phyloP scores from a whole-genome alignment of 2,888 invertebrate species.

The Macaria notata region DNA sequence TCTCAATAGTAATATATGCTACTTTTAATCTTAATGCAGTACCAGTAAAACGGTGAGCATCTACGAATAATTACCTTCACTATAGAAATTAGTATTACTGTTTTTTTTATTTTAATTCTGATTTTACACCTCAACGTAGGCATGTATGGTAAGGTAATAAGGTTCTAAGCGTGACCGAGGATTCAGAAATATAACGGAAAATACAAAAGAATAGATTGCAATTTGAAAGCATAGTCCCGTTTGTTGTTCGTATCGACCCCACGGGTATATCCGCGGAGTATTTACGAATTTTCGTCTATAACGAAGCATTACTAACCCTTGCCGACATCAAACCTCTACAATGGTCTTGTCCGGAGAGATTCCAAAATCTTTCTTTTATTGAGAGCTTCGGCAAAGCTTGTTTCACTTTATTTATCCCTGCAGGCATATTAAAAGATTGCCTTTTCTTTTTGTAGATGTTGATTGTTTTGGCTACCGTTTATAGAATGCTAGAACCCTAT shows the following conservation, averaged over 20 bases:
- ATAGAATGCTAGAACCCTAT: background rate
- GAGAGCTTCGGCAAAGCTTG: conserved; percentile 27
- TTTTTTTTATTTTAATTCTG: too few species aligned
- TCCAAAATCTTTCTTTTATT: conserved; percentile 29
- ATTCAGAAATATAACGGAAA: conserved; percentile 2
- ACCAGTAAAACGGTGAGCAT: too few species aligned
- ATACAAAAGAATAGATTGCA: conserved; percentile 19
- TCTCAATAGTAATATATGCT: too few species aligned
- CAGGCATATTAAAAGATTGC: conserved; percentile 22
- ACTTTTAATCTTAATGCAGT: too few species aligned
- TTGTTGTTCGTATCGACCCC: conserved; percentile 28
- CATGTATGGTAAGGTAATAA: too few species aligned
- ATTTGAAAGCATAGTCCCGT: conserved; percentile 21
- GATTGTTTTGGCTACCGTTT: conserved; percentile 7
- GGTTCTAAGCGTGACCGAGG: too few species aligned
- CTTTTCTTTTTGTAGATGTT: conserved; percentile 7
- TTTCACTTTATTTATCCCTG: conserved; percentile 32
- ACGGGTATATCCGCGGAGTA: conserved; percentile 43
- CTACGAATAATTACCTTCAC: too few species aligned
- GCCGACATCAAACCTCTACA: conserved; percentile 45
- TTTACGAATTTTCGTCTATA: conserved; percentile 53
- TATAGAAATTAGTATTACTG: too few species aligned
- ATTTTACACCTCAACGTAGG: too few species aligned
- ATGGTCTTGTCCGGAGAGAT: conserved; percentile 41
- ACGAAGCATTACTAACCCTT: conserved; percentile 52